Base-by-base conservation (phyloP, 1,140 invertebrate genomes). In the Brachionus sp. region DNA sequence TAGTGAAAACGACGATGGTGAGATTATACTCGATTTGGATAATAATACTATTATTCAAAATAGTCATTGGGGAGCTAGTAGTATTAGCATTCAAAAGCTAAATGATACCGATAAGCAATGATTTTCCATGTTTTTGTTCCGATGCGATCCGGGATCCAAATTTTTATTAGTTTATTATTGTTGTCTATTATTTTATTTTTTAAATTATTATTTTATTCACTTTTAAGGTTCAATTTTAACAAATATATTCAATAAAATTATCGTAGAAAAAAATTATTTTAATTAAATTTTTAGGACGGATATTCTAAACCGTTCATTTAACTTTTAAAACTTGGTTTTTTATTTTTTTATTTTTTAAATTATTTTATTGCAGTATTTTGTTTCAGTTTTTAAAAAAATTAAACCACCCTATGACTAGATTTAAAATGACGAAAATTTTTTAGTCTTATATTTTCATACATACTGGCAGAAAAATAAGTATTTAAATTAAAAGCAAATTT, bases 11-110 rank as follows among this genome's bases (percentile, higher is more conserved):
- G 25, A 44, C 25, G 77, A 62, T 12, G 33, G 46, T 66, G 77
- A 80, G 19, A 62, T 80, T 42, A 80, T 80, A 19, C 23, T 80
- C 10, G 77, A 80, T 62, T 80, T 80, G 50, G 62, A 80, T 25
- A 80, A 66, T 42, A 80, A 80, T 35, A 57, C 50, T n/a, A 57
- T 80, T 39, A 80, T 80, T 5, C 77, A 53, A n/a, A 44, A 78
- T 23, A 50, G 50, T 53, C 10, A 16, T 77, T 39, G 73, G 39
- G 39, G 50, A 19, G 16, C n/a, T 25, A 57, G 50, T 57, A 57
- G 50, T 9, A 57, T 57, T 19, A 57, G n/a, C 16, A 57, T 57
- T 19, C 50, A 57, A 9, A 57, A 57, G 50, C 16, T 57, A 57
- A 19, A 57, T 57, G 50, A 57, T 2, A 19, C 16, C 9, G 19